Conservation (phyloP, 2,113 vertebrate species). For the Bos taurus region DNA sequence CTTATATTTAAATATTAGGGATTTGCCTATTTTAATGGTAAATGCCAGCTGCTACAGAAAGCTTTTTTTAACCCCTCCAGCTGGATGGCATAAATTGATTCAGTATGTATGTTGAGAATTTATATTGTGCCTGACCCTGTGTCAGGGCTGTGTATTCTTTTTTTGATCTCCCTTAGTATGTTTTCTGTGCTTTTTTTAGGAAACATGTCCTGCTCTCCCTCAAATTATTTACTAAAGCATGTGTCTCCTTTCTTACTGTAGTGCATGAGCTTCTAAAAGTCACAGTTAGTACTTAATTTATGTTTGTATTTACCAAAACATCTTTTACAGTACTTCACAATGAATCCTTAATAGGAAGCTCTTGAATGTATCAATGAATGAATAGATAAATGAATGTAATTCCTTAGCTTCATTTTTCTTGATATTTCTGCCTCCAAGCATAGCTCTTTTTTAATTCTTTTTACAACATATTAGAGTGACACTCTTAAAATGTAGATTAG, state of each 20-base stretch:
- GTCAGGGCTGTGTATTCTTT: neutral
- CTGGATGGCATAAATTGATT: neutral
- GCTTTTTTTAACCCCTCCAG: neutral
- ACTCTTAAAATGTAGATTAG: conserved; percentile 27
- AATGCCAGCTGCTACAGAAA: neutral
- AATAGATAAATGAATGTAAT: neutral
- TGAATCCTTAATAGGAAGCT: neutral
- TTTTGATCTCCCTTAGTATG: neutral
- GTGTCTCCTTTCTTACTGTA: neutral
- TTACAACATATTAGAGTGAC: neutral
- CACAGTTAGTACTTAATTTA: neutral
- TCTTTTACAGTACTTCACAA: neutral
- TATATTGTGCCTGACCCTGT: neutral
- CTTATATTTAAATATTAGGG: neutral
- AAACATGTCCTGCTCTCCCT: neutral
- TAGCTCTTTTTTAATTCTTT: conserved; percentile 2
- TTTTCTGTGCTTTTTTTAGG: neutral
- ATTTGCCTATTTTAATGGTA: neutral
- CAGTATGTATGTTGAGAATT: neutral
- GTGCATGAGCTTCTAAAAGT: neutral
- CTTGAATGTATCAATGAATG: neutral
- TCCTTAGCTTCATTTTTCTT: neutral
- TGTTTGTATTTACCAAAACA: neutral
- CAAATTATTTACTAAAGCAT: neutral
- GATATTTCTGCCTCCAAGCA: neutral